Evolutionary conservation across 2,888 invertebrate genomes (phyloP).

Genomic region (Anagyrus pseudococci): DNA sequence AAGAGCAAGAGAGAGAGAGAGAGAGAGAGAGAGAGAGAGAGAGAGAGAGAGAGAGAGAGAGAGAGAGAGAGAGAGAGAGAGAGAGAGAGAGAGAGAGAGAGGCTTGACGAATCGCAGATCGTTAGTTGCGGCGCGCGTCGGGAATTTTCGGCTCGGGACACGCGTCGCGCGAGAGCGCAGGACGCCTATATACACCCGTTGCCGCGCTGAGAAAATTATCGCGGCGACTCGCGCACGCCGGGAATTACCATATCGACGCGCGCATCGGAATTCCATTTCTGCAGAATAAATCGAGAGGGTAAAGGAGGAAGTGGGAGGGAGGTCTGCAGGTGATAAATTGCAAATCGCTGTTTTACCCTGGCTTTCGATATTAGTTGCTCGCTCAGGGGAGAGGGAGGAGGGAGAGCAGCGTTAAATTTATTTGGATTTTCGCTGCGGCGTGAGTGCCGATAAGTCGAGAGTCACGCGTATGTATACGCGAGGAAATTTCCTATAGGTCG

Average conservation of each 20-base stretch:
- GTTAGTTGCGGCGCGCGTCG: slow-evolving; percentile 39
- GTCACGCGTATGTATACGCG: not conserved
- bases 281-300: slow-evolving; percentile 18
- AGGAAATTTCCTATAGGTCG: not conserved
- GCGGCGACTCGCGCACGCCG: slow-evolving; percentile 1
- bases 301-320: not conserved
- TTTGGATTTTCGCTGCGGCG: slow-evolving; percentile 1
- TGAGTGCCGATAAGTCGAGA: not conserved
- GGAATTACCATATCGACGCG: slow-evolving; percentile 34
- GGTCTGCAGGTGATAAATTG: slow-evolving; percentile 32
- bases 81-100: not conserved
- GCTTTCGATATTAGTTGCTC: slow-evolving; percentile 21
- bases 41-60: slow-evolving; percentile 32
- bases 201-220: slow-evolving; percentile 35
- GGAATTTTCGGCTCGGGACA: slow-evolving; percentile 17
- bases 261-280: slow-evolving; percentile 29
- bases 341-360: slow-evolving; percentile 28
- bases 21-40: slow-evolving; percentile 6
- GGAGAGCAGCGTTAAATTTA: slow-evolving; percentile 16
- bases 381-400: too few relatives aligned
- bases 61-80: slow-evolving; percentile 9
- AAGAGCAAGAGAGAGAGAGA: too few relatives aligned
- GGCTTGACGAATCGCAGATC: slow-evolving; percentile 47
- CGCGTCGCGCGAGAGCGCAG: too few relatives aligned
- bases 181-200: too few relatives aligned